Conservation (phyloP, 1,140 invertebrate genomes). For the Gryon sp. region DNA sequence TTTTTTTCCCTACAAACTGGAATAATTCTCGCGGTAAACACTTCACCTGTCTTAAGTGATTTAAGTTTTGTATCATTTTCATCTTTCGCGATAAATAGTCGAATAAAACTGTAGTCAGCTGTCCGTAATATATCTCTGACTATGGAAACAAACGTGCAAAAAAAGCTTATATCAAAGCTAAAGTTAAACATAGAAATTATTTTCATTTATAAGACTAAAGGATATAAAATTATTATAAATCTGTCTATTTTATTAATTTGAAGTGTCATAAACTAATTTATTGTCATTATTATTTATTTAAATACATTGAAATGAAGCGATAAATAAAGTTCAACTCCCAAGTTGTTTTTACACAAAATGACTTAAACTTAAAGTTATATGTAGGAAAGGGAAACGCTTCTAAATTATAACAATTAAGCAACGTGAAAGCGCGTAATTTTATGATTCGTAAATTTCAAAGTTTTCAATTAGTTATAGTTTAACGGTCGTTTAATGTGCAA, state of each 20-base stretch:
- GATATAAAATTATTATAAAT: too few relatives aligned
- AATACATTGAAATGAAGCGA: too few relatives aligned
- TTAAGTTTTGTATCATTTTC: constrained; percentile 2
- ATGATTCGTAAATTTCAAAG: neutral
- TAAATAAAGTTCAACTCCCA: too few relatives aligned
- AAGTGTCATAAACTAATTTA: too few relatives aligned
- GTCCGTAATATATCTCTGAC: neutral
- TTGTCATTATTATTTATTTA: too few relatives aligned
- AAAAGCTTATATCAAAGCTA: neutral
- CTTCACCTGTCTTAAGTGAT: neutral
- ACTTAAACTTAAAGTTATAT: too few relatives aligned
- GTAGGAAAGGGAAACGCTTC: too few relatives aligned
- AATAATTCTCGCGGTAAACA: constrained; percentile 9
- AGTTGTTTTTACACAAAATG: too few relatives aligned
- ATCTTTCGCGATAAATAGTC: neutral
- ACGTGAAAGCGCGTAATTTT: neutral
- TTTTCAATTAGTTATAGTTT: neutral
- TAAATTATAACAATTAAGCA: neutral
- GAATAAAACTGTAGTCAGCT: neutral
- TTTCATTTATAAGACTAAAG: too few relatives aligned
- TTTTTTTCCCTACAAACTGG: too few relatives aligned
- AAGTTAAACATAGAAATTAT: too few relatives aligned
- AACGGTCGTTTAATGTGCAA: neutral
- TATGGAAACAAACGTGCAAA: constrained; percentile 4
- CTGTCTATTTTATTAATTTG: too few relatives aligned